Evolutionary conservation across 2,113 vertebrate species (phyloP).

Genomic region (Cololabis saira): DNA sequence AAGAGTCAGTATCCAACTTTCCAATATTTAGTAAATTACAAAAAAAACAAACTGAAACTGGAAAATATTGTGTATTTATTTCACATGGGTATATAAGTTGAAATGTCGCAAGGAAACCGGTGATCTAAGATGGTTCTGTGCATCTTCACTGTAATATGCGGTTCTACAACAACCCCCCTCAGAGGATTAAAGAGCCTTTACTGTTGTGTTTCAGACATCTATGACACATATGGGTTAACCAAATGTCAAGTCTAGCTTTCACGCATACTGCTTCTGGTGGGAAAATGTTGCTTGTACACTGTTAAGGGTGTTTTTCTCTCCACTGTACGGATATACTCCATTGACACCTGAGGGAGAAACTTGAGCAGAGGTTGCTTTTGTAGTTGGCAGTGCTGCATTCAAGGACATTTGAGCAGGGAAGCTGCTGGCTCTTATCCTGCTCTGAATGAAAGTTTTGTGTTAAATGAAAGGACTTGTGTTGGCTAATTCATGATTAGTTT

Average conservation of each 20-base stretch:
- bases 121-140: background rate
- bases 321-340: background rate
- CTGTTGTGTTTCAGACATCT: constrained; percentile 15
- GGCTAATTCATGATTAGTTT: constrained; percentile 33
- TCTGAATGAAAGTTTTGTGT: constrained; percentile 10
- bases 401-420: constrained; percentile 16
- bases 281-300: constrained; percentile 10
- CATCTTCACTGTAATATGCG: background rate
- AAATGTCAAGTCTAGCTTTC: constrained; percentile 35
- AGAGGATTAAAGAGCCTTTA: constrained; percentile 15
- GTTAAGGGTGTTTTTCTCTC: constrained; percentile 11
- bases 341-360: background rate
- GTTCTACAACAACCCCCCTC: constrained; percentile 2
- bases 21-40: no score
- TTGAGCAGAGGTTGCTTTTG: constrained; percentile 11
- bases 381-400: background rate
- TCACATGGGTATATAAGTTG: no score
- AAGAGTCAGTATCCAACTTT: no score
- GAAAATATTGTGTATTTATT: no score
- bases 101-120: background rate
- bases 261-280: background rate
- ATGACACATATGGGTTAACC: constrained; percentile 32
- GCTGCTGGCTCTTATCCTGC: background rate
- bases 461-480: constrained; percentile 18
- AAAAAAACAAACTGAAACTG: no score